phyloP scores from a whole-genome alignment of 2,888 invertebrate species.

The Coleophora deauratella region DNA sequence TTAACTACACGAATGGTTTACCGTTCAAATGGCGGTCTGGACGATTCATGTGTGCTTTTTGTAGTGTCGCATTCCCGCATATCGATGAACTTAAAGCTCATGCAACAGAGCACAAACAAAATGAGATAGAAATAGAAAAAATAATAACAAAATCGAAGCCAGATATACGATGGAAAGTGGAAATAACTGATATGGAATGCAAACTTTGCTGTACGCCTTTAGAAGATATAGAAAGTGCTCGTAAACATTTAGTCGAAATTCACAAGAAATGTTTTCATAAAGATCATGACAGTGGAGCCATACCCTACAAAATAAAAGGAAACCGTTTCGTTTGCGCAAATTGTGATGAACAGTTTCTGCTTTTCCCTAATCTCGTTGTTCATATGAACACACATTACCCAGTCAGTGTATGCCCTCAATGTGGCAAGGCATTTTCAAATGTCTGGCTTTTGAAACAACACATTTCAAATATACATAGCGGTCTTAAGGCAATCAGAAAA shows the following conservation, averaged over 20 bases:
- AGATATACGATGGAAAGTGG: neutral
- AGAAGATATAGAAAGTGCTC: neutral
- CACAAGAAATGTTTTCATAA: neutral
- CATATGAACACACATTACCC: conserved; percentile 30
- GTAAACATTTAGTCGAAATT: neutral
- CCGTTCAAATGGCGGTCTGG: conserved; percentile 60
- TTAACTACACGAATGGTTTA: conserved; percentile 53
- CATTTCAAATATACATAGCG: too few species aligned
- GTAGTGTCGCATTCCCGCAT: conserved; percentile 44
- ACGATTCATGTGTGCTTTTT: conserved; percentile 48
- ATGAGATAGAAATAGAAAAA: neutral
- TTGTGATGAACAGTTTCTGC: conserved; percentile 33
- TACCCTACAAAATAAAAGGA: conserved; percentile 36
- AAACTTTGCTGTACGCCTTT: neutral
- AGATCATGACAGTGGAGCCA: conserved; percentile 41
- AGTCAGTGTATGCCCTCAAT: conserved; percentile 13
- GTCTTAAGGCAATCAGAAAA: too few species aligned
- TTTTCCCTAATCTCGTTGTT: neutral
- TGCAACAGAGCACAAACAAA: conserved; percentile 25
- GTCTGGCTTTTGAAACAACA: too few species aligned
- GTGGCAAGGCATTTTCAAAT: neutral
- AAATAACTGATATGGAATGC: neutral
- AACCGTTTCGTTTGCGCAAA: conserved; percentile 37
- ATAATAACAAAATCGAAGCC: neutral
- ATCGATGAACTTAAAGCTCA: conserved; percentile 43